Base-by-base conservation (phyloP, 2,797 vertebrate species). In the Propithecus perrieri region DNA sequence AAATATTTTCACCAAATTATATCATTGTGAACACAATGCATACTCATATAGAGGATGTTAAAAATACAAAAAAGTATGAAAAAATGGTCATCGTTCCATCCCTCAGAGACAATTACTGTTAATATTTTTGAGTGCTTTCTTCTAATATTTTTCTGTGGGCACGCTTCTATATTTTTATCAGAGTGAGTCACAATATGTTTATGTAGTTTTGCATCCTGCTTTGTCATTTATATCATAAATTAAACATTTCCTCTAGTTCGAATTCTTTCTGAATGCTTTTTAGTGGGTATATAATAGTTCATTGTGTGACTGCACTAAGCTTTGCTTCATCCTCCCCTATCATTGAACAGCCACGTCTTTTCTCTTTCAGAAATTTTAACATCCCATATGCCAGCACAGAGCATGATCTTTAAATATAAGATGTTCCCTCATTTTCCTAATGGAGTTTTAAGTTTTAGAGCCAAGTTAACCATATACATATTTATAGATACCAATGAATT, bases 201-300 rank as follows among this genome's bases (percentile, higher is more conserved):
- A 75, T 79, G 33, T 85, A 33, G 67, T 69, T 81, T 96, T 96
- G 14, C 9, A 48, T 48, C 26, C 22, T 41, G 17, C 50, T 91
- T 89, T 94, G 28, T 35, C 50, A 92, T 92, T 84, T 94, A 57
- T 80, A 57, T 94, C 22, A 43, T 59, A 59, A 76, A 85, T 48
- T 75, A 92, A 85, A 83, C 10, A 55, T 59, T 59, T 93, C 57
- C 50, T 83, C 33, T 76, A 67, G 87, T 46, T 87, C 72, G 53
- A 9, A 72, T 72, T 89, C 55, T 89, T 61, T 63, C 78, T 91
- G 46, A 91, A 46, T 87, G 33, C 55, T 75, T 94, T 91, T 94
- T 72, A 89, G 53, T 76, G n/a, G 24, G 50, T 24, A 4, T 61
- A 2, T 74, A 72, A 53, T 43, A 85, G 69, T 65, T 28, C 26